Base-by-base conservation (phyloP, 2,888 invertebrate genomes). In the Coleophora deauratella region DNA sequence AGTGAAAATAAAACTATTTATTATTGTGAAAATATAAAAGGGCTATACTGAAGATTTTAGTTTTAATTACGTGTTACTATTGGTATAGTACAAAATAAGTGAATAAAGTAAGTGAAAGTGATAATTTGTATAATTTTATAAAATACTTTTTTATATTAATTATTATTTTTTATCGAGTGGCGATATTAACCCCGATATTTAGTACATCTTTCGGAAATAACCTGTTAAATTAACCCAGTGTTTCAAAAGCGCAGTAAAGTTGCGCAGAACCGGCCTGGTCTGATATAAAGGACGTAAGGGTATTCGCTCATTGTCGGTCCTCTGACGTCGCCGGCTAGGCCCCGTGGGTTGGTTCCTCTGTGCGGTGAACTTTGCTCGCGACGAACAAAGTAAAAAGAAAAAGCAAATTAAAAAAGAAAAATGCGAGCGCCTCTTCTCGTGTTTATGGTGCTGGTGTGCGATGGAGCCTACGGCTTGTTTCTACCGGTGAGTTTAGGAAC, bases 251-350 rank as follows among this genome's bases (percentile, higher is more conserved):
- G 79, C 82, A 75, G 71, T 58, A 45, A 57, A 61, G 64, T 55
- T 82, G 84, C 84, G 84, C 84, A 81, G 80, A 62, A 71, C 60
- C 55, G 53, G 54, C 48, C 54, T 58, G 10, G 7, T 33, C 57
- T 62, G 70, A 61, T 84, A 84, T 82, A 84, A 80, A 80, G 74
- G 70, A 67, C 57, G 59, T 49, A 65, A 59, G 65, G 63, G 57
- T 57, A 59, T 72, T 30, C n/a, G 15, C 36, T n/a, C 11, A 11
- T 31, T 27, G 27, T 11, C 36, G 61, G 57, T 55, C 55, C 42
- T 52, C 40, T 66, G 64, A 59, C 67, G 62, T 50, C 70, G 62
- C 61, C 69, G 67, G 62, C 62, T 66, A 66, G 61, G 57, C 43
- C 49, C 52, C 47, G 42, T 51, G 53, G 53, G 58, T 51, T 45